Percentiles rank a stretch among this genome's conserved stretches.
These are phyloP conservation scores for Nomada ruficornis DNA, from an alignment of 2,888 invertebrate species.

Conservation along the genomic window DNA sequence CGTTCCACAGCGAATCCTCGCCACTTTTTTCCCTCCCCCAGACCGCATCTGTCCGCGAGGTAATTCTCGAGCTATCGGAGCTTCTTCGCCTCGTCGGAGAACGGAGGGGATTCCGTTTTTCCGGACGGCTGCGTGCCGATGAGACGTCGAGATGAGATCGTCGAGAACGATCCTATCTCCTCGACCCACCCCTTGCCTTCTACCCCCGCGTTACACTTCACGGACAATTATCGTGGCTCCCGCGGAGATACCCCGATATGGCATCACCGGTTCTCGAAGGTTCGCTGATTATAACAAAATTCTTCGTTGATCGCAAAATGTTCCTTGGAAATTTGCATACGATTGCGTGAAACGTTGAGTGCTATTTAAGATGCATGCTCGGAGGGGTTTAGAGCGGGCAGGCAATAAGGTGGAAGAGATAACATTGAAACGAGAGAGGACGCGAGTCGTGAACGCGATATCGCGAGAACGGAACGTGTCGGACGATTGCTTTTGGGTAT, in stretches of 20 bases:
- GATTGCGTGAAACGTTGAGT: neutral
- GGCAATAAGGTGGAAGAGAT: neutral
- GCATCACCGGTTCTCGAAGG: neutral
- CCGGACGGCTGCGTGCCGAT: slow-evolving; percentile 58
- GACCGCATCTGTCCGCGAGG: slow-evolving; percentile 1
- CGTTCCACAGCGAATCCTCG: neutral
- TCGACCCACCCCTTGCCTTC: neutral
- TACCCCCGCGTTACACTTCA: neutral
- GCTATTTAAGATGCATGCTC: neutral
- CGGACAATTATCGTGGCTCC: slow-evolving; percentile 7
- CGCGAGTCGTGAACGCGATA: neutral
- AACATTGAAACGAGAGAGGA: neutral
- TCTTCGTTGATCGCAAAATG: too few species aligned
- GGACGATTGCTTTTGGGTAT: slow-evolving; percentile 18
- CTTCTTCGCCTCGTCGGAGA: slow-evolving; percentile 30
- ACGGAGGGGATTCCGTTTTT: slow-evolving; percentile 57
- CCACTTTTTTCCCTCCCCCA: neutral
- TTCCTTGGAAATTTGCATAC: neutral
- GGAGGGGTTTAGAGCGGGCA: neutral
- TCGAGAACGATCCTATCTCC: slow-evolving; percentile 39
- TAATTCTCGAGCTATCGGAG: slow-evolving; percentile 62
- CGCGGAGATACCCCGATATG: neutral
- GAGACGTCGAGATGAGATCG: slow-evolving; percentile 62
- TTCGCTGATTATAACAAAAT: too few species aligned
- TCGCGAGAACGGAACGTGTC: neutral